phyloP scores from a whole-genome alignment of 2,797 vertebrate genomes.

The Leontopithecus rosalia region DNA sequence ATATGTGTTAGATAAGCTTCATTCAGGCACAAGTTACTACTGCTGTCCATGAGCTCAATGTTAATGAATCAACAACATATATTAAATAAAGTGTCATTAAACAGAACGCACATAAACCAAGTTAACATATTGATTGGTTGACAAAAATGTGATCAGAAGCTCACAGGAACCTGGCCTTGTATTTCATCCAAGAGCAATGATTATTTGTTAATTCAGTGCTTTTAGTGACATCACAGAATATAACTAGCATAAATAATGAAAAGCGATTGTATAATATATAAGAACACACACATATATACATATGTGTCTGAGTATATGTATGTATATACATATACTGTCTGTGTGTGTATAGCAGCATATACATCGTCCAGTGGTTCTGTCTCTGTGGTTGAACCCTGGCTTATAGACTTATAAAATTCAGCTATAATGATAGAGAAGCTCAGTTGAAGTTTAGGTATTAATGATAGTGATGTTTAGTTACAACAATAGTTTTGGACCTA shows the following conservation, averaged over 20 bases:
- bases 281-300: background rate
- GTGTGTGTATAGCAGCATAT: background rate
- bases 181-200: background rate
- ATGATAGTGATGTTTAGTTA: background rate
- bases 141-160: background rate
- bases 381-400: background rate
- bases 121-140: background rate
- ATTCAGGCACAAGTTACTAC: background rate
- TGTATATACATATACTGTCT: background rate
- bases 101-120: constrained; percentile 8
- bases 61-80: background rate
- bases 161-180: background rate
- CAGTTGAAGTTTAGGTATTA: background rate
- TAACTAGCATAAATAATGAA: background rate
- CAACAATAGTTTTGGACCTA: background rate
- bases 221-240: background rate
- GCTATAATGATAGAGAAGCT: background rate
- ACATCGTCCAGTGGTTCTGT: background rate
- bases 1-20: background rate
- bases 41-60: background rate
- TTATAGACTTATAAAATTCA: background rate
- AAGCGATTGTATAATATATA: background rate
- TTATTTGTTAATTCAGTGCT: background rate
- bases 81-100: background rate
- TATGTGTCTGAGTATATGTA: background rate